Evolutionary conservation across 1,140 invertebrate species (phyloP).

Genomic region (Phthorimaea operculella): DNA sequence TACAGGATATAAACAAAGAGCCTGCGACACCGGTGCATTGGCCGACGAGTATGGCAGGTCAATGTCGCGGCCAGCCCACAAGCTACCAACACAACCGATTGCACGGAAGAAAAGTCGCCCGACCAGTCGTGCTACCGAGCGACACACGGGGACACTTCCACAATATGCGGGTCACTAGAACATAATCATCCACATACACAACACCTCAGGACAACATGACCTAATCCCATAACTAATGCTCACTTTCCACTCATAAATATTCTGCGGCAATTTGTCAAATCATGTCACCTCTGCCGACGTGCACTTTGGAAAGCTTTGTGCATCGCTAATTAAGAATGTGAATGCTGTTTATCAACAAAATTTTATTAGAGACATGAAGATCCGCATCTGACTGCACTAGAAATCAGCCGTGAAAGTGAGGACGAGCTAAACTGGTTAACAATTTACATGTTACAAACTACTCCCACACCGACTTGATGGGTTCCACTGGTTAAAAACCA

Average conservation of each 20-base stretch:
- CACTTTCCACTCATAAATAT: slow-evolving; percentile 14
- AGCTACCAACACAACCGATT: slow-evolving; percentile 34
- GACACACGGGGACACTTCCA: slow-evolving; percentile 34
- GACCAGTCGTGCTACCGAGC: slow-evolving; percentile 30
- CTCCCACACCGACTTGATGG: no score
- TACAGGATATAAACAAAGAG: slow-evolving; percentile 62
- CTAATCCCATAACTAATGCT: neutral
- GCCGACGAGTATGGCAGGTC: slow-evolving; percentile 57
- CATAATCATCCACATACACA: slow-evolving; percentile 18
- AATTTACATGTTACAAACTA: slow-evolving; percentile 33
- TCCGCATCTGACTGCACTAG: slow-evolving; percentile 23
- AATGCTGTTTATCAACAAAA: slow-evolving; percentile 6
- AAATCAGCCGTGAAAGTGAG: slow-evolving; percentile 50
- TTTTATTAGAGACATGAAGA: slow-evolving; percentile 22
- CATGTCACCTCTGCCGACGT: neutral
- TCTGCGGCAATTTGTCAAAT: neutral
- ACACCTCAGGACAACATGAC: neutral
- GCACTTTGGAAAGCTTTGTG: neutral
- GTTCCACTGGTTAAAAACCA: no score
- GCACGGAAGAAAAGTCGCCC: slow-evolving; percentile 45
- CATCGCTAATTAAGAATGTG: neutral
- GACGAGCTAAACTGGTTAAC: slow-evolving; percentile 37
- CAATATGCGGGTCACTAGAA: slow-evolving; percentile 43
- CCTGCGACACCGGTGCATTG: slow-evolving; percentile 62
- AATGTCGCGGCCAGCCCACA: slow-evolving; percentile 59